Percentiles rank a stretch among this genome's conserved stretches.
Conservation (phyloP, 2,797 vertebrate genomes). For the Phyllotis vaccarum region DNA sequence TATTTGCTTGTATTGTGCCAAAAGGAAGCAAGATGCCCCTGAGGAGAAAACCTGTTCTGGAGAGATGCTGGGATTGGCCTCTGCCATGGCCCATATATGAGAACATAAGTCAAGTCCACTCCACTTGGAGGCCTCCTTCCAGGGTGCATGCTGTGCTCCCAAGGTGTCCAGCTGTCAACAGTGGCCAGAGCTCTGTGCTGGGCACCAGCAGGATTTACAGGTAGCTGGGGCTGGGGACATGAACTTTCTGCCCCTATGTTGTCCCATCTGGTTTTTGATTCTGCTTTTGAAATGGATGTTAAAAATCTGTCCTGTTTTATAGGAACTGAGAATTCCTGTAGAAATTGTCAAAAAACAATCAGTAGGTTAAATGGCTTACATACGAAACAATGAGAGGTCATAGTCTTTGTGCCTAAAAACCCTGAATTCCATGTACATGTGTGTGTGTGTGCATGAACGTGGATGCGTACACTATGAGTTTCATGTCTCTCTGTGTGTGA, state of each 20-base stretch:
- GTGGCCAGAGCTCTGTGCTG: background rate
- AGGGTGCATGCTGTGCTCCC: conserved; percentile 19
- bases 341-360: background rate
- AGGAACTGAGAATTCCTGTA: background rate
- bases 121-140: conserved; percentile 41
- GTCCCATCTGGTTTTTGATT: background rate
- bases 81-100: conserved; percentile 22
- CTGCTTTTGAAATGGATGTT: background rate
- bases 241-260: background rate
- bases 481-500: background rate
- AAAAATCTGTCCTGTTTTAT: background rate
- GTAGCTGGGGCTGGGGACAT: accelerated
- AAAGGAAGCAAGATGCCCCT: conserved; percentile 41
- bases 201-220: background rate
- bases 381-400: background rate
- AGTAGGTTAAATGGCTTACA: background rate
- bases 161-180: accelerated
- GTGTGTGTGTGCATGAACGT: background rate
- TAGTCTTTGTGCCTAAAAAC: background rate
- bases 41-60: conserved; percentile 59
- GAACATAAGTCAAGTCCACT: conserved; percentile 58
- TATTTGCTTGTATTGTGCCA: background rate
- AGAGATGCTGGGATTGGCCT: conserved; percentile 46
- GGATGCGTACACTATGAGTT: background rate
- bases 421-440: background rate